Percentiles rank a stretch among this genome's conserved stretches.
Conservation (phyloP, 2,797 vertebrate species). For the Hybognathus amarus region DNA sequence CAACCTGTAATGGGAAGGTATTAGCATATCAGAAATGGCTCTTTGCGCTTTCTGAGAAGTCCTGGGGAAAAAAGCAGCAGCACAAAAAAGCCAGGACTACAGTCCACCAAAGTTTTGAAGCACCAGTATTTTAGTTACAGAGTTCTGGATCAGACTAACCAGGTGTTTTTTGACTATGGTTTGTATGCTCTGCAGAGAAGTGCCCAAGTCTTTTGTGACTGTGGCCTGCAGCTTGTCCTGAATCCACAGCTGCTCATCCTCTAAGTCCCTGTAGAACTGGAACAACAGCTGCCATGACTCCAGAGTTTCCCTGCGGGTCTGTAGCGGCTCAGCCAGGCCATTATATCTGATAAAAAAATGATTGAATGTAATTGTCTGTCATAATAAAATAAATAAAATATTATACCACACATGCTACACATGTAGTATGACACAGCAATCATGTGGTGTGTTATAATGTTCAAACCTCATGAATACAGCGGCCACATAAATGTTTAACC, state of each 20-base stretch:
- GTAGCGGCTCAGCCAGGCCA: slow-evolving; percentile 77
- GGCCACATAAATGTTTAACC: neutral
- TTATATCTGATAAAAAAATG: slow-evolving; percentile 76
- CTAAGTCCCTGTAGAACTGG: slow-evolving; percentile 84
- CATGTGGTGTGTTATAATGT: neutral
- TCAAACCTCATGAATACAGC: neutral
- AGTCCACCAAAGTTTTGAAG: neutral
- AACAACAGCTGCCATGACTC: slow-evolving; percentile 82
- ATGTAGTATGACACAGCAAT: neutral
- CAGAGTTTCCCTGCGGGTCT: slow-evolving; percentile 74
- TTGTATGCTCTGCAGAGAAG: slow-evolving; percentile 74
- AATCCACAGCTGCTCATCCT: slow-evolving; percentile 86
- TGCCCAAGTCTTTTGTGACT: slow-evolving; percentile 76
- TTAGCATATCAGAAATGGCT: slow-evolving; percentile 1
- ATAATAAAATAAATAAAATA: neutral
- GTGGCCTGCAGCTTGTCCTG: slow-evolving; percentile 78
- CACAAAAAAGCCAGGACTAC: no score
- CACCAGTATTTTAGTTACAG: neutral
- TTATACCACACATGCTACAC: neutral
- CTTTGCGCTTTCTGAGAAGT: neutral
- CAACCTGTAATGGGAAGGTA: slow-evolving; percentile 70
- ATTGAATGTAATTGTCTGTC: slow-evolving; percentile 19
- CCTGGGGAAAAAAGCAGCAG: no score
- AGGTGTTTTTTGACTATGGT: slow-evolving; percentile 85
- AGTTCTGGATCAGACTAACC: slow-evolving; percentile 67